A percentile compares a stretch with the other conserved stretches of the same genome.
Conservation (phyloP, 2,113 vertebrate species). For the Ovibos moschatus region DNA sequence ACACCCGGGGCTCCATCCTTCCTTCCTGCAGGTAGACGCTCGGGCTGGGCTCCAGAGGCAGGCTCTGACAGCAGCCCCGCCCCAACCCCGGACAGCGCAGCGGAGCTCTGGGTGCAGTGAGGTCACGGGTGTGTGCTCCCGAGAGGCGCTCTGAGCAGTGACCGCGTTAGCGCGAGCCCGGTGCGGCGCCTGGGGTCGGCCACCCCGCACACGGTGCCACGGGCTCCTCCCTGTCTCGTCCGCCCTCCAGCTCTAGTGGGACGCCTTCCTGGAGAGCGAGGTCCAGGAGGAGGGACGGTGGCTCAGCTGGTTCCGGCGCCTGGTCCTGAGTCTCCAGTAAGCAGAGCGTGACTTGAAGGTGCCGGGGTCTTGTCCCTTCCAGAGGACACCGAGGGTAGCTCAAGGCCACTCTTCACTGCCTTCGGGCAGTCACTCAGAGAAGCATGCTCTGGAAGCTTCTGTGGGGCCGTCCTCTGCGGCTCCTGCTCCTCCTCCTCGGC, state of each 20-base stretch:
- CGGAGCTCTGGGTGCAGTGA: rapidly evolving
- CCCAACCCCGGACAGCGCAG: rapidly evolving
- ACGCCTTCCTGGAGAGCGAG: background rate
- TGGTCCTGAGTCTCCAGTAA: rapidly evolving
- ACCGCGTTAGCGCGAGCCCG: rapidly evolving
- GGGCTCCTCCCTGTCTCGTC: rapidly evolving
- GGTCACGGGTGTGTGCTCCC: rapidly evolving
- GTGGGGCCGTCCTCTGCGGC: background rate
- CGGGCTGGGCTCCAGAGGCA: background rate
- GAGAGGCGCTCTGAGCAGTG: background rate
- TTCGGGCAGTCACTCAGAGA: background rate
- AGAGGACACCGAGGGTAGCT: background rate
- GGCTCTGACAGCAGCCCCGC: background rate
- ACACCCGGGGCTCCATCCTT: rapidly evolving
- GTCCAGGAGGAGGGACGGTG: background rate
- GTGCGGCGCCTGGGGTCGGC: background rate
- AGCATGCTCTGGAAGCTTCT: background rate
- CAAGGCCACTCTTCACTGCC: background rate
- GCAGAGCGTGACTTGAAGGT: background rate
- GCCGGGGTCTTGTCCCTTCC: rapidly evolving
- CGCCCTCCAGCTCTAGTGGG: rapidly evolving
- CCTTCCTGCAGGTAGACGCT: background rate
- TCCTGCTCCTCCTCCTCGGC: background rate
- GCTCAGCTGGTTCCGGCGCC: background rate
- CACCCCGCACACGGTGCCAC: rapidly evolving